Base-by-base conservation (phyloP, 2,888 invertebrate genomes). In the Oligia fasciuncula region DNA sequence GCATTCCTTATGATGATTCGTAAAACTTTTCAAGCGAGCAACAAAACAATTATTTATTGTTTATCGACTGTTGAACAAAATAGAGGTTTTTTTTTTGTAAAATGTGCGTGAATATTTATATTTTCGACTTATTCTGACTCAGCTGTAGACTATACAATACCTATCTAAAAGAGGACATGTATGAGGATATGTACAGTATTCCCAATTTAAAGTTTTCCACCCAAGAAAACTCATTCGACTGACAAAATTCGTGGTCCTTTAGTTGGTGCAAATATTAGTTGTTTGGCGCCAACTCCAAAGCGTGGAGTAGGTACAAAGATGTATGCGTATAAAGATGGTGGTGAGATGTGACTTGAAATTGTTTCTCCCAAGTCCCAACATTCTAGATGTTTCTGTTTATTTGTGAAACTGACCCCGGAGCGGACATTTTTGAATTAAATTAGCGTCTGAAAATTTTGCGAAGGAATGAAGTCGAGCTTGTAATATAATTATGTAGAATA, bases 321-420 rank as follows among this genome's bases (percentile, higher is more conserved):
- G n/a, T n/a, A n/a, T n/a, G n/a, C n/a, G n/a, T 63, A 60, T 67
- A 83, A 84, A 84, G 85, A 85, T 73, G 86, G 80, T 83, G 73
- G 73, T 84, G 72, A 85, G 88, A 87, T 87, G 84, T 83, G 79
- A 69, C 73, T 86, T 82, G 79, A 60, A 88, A 86, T 87, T 91
- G 82, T 88, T 87, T 84, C 82, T 74, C 73, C 81, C 62, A 62
- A 62, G 60, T 29, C 29, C 14, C 83, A 87, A 88, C 84, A 87
- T 82, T 85, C 80, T 70, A 83, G 76, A 85, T 80, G 79, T 81
- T 86, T 87, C 78, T 82, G 85, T 87, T 85, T 81, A 87, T 87
- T 85, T 79, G 87, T 77, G 62, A 83, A 83, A 81, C 77, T 87
- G 84, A 85, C 81, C 88, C 76, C 79, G 76, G 71, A 49, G 75